phyloP scores from a whole-genome alignment of 2,888 invertebrate species.

The Tetragonula carbonaria region DNA sequence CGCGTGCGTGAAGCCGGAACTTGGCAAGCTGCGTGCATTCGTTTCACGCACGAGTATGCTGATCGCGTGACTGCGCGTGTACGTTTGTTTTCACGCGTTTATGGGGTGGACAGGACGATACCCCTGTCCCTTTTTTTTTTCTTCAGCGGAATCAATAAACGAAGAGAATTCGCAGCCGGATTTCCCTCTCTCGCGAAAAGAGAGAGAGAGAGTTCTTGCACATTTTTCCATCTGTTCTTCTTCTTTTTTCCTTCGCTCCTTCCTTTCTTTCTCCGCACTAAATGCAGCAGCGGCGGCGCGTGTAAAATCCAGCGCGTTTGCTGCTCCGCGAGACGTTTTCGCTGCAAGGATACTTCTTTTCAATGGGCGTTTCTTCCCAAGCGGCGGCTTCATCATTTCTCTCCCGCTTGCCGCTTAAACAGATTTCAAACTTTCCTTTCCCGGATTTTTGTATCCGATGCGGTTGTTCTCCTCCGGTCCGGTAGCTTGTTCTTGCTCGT shows the following conservation, averaged over 20 bases:
- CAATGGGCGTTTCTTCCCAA: not conserved
- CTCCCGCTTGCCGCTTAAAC: not conserved
- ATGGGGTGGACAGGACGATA: not conserved
- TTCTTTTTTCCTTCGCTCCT: too few species aligned
- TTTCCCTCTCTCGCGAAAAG: constrained; percentile 3
- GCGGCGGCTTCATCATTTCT: constrained; percentile 1
- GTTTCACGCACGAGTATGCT: constrained; percentile 66
- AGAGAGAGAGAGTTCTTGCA: too few species aligned
- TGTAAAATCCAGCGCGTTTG: constrained; percentile 11
- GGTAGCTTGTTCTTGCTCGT: not conserved
- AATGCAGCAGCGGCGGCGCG: not conserved
- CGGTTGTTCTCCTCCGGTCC: not conserved
- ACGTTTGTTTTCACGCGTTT: constrained; percentile 25
- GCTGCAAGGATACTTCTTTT: not conserved
- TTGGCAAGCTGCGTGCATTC: constrained; percentile 73
- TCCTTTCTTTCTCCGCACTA: not conserved
- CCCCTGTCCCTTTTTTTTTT: not conserved
- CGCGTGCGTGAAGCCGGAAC: constrained; percentile 75
- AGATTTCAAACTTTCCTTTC: constrained; percentile 9
- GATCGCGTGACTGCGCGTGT: constrained; percentile 17
- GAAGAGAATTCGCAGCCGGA: not conserved
- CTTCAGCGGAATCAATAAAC: constrained; percentile 8
- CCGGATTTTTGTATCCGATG: constrained; percentile 25
- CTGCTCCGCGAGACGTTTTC: too few species aligned
- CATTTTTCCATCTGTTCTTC: not conserved